phyloP scores from a whole-genome alignment of 2,797 vertebrate genomes.

The Pangasius mekongensis region DNA sequence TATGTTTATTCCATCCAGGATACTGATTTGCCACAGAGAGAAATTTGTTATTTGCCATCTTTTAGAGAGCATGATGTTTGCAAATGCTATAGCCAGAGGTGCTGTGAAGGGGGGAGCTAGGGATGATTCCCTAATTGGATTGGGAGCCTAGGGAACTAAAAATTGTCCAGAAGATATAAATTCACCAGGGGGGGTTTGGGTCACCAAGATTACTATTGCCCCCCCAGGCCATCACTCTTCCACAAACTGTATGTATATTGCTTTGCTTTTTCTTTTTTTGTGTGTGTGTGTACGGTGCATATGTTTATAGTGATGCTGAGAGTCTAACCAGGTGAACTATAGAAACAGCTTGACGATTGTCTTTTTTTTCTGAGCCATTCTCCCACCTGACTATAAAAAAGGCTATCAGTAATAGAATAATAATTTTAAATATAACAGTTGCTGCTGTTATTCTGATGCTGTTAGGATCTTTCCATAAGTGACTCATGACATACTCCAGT shows the following conservation, averaged over 20 bases:
- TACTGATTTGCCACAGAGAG: background rate
- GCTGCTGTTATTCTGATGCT: background rate
- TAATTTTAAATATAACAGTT: background rate
- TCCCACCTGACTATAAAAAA: background rate
- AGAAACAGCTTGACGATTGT: background rate
- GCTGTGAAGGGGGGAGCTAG: background rate
- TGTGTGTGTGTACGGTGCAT: background rate
- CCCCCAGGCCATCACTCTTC: background rate
- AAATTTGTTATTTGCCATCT: background rate
- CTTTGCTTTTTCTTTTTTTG: background rate
- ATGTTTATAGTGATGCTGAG: background rate
- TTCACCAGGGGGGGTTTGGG: background rate
- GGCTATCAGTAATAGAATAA: background rate
- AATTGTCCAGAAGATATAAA: background rate
- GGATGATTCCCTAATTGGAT: background rate
- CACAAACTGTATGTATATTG: background rate
- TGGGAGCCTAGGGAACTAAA: background rate
- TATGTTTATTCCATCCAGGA: background rate
- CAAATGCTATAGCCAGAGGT: background rate
- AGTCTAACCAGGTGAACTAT: background rate
- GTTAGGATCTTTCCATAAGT: background rate
- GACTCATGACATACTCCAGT: background rate
- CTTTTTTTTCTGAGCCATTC: background rate
- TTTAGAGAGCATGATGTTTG: background rate
- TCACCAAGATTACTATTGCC: background rate